Conservation (phyloP, 1,140 invertebrate species). For the Megathymus violae region DNA sequence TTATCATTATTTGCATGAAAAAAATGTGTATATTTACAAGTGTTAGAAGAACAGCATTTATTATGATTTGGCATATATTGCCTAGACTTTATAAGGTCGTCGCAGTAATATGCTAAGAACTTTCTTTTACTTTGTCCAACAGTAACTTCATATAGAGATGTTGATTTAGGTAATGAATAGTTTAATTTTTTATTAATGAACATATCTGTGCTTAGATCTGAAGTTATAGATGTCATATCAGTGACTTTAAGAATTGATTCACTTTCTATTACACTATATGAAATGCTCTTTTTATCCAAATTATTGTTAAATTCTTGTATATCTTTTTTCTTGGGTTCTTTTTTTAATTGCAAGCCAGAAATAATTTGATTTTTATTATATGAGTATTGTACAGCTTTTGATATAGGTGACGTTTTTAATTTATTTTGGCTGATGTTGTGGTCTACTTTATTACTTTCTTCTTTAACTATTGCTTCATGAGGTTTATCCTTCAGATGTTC, state of each 20-base stretch:
- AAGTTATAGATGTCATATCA: slow-evolving; percentile 60
- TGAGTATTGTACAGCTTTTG: slow-evolving; percentile 59
- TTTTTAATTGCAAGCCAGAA: slow-evolving; percentile 56
- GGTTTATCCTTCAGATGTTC: slow-evolving; percentile 17
- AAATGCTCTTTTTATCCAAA: slow-evolving; percentile 56
- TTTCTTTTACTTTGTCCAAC: slow-evolving; percentile 42
- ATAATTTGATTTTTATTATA: slow-evolving; percentile 40
- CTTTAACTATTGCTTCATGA: background rate
- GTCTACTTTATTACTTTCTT: background rate
- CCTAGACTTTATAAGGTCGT: slow-evolving; percentile 44
- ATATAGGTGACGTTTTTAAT: slow-evolving; percentile 34
- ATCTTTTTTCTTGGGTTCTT: slow-evolving; percentile 49
- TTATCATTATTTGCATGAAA: slow-evolving; percentile 1
- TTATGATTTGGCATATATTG: background rate
- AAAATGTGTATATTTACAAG: background rate
- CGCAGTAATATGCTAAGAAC: slow-evolving; percentile 56
- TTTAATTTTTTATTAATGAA: slow-evolving; percentile 43
- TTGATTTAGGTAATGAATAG: slow-evolving; percentile 54
- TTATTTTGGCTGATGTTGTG: slow-evolving; percentile 10
- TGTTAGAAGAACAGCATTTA: slow-evolving; percentile 18
- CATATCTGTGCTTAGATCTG: slow-evolving; percentile 27
- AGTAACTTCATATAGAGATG: slow-evolving; percentile 50
- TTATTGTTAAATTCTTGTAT: slow-evolving; percentile 42
- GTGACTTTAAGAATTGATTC: slow-evolving; percentile 70
- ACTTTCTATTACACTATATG: slow-evolving; percentile 69